These are phyloP conservation scores for Poeciliopsis turneri DNA, from an alignment of 2,797 vertebrate species.

Conservation along the genomic window DNA sequence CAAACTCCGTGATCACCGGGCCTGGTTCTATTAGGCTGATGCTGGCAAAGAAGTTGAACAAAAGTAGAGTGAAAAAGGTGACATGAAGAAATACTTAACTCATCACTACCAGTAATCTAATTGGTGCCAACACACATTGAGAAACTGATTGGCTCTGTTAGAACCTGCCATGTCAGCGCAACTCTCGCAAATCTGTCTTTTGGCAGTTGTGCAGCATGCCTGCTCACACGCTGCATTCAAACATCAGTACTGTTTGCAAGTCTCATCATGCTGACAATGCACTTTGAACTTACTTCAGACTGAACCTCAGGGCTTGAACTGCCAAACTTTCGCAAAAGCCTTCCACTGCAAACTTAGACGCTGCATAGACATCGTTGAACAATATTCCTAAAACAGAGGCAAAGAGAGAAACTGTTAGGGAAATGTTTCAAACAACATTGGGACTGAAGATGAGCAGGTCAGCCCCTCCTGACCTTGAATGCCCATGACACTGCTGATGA, in stretches of 20 bases:
- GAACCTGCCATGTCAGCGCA: conserved; percentile 1
- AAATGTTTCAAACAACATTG: background rate
- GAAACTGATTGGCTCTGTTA: background rate
- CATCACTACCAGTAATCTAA: background rate
- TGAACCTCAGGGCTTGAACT: conserved; percentile 87
- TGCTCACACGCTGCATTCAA: conserved; percentile 11
- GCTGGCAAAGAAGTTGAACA: conserved; percentile 57
- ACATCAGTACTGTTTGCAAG: conserved; percentile 13
- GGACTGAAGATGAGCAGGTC: background rate
- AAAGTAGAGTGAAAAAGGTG: background rate
- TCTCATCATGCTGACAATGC: background rate
- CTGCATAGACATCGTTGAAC: conserved; percentile 90
- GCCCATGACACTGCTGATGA: conserved; percentile 90
- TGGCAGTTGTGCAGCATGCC: conserved; percentile 15
- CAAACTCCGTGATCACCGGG: conserved; percentile 89
- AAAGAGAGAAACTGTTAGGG: background rate
- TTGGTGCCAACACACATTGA: no score
- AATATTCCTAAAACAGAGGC: conserved; percentile 76
- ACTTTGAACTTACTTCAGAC: conserved; percentile 84
- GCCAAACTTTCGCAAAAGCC: conserved; percentile 90
- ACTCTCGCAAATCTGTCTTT: background rate
- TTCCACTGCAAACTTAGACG: conserved; percentile 90
- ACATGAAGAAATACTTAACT: background rate
- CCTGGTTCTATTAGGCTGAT: conserved; percentile 89
- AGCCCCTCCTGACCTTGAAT: conserved; percentile 81